Evolutionary conservation across 2,113 vertebrate species (phyloP).

Genomic region (Thymallus thymallus): DNA sequence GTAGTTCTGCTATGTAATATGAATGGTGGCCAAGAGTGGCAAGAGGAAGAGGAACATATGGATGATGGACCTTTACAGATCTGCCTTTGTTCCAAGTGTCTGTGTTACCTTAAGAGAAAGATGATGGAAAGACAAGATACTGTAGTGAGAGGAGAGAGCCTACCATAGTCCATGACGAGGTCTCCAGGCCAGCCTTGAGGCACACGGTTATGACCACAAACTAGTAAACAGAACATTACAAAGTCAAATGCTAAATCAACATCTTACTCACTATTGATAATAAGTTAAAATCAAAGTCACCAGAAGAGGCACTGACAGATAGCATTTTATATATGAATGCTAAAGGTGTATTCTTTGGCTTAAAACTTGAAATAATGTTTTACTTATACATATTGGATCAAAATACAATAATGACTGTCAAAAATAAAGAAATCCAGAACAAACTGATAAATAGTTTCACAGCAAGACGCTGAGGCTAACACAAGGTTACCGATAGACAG

Average conservation of each 20-base stretch:
- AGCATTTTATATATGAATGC: not conserved
- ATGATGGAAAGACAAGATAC: conserved; percentile 29
- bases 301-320: not conserved
- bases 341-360: too few relatives aligned
- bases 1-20: not conserved
- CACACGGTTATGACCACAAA: conserved; percentile 99
- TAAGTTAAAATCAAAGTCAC: not conserved
- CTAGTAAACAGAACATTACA: conserved; percentile 65
- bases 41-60: conserved; percentile 11
- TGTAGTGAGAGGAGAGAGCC: conserved; percentile 37
- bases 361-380: too few relatives aligned
- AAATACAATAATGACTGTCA: too few relatives aligned
- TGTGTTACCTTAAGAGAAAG: conserved; percentile 25
- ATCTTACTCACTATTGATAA: not conserved
- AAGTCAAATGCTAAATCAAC: conserved; percentile 9
- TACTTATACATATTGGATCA: too few relatives aligned
- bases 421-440: not conserved
- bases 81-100: conserved; percentile 26
- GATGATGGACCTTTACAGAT: not conserved
- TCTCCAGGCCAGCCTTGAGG: conserved; percentile 96
- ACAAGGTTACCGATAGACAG: not conserved
- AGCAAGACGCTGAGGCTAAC: conserved; percentile 5
- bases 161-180: conserved; percentile 97
- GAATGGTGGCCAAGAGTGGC: not conserved
- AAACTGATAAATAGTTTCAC: not conserved